These are phyloP conservation scores for Tetraneura akinire DNA, from an alignment of 1,140 invertebrate genomes.

Conservation along the genomic window DNA sequence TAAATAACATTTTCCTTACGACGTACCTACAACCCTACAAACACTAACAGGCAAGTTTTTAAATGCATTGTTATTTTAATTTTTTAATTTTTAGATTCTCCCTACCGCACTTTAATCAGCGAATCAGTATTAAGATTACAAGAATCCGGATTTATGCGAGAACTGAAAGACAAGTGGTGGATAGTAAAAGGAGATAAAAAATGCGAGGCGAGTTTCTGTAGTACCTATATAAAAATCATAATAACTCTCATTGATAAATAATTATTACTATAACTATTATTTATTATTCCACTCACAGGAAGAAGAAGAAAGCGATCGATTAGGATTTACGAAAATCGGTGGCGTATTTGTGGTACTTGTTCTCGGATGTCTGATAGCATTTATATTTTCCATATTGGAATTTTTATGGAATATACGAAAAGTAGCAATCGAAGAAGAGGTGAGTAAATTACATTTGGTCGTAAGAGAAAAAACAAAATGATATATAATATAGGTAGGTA, in stretches of 20 bases:
- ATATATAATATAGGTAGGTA: no score
- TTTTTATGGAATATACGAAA: slow-evolving; percentile 92
- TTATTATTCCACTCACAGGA: slow-evolving; percentile 72
- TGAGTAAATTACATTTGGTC: no score
- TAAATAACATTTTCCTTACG: no score
- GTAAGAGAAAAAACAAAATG: no score
- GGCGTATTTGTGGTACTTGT: slow-evolving; percentile 94
- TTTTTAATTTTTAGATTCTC: slow-evolving; percentile 65
- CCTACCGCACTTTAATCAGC: slow-evolving; percentile 72
- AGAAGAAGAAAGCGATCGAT: slow-evolving; percentile 76
- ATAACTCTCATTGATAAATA: neutral
- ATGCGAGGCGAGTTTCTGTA: slow-evolving; percentile 37
- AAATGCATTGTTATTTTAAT: no score
- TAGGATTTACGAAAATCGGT: slow-evolving; percentile 88
- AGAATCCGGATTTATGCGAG: slow-evolving; percentile 74
- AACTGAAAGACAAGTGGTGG: slow-evolving; percentile 89
- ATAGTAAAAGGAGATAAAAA: slow-evolving; percentile 61
- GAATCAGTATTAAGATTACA: slow-evolving; percentile 77
- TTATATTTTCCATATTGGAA: slow-evolving; percentile 85
- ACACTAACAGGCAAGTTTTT: no score
- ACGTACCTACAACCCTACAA: no score
- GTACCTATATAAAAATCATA: neutral
- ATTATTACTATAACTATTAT: neutral
- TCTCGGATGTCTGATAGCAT: slow-evolving; percentile 84
- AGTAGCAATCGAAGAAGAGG: slow-evolving; percentile 84